A percentile compares a stretch with the other conserved stretches of the same genome.
phyloP scores from a whole-genome alignment of 30 jellyfish, hydroid and myxozoan genomes.

The Rhopilema esculentum region DNA sequence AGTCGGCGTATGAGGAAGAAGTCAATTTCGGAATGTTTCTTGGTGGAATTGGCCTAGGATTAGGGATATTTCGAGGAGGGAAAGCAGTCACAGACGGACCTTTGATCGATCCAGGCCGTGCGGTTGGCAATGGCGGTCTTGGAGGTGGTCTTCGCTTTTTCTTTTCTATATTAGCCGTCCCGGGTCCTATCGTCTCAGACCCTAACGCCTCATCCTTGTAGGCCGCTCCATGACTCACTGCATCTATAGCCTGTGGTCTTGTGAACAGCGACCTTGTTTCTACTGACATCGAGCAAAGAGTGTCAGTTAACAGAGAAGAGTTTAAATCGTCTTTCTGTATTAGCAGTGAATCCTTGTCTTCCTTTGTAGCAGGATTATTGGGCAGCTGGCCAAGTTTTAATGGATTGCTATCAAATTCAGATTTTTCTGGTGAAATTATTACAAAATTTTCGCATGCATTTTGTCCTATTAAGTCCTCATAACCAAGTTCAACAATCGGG shows the following conservation, averaged over 20 bases:
- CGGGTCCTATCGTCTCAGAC: neutral
- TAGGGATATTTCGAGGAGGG: constrained; percentile 21
- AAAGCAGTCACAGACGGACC: constrained; percentile 6
- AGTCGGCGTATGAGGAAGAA: constrained; percentile 16
- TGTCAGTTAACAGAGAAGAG: constrained; percentile 42
- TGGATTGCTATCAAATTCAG: neutral
- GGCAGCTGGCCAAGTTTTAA: neutral
- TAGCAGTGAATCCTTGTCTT: constrained; percentile 1
- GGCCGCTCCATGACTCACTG: too few species aligned
- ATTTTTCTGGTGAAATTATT: constrained; percentile 33
- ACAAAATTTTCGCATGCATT: constrained; percentile 21
- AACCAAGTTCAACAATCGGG: constrained; percentile 47
- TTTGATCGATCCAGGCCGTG: constrained; percentile 15
- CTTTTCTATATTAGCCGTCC: constrained; percentile 8
- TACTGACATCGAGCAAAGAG: constrained; percentile 52
- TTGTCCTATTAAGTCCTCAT: constrained; percentile 26
- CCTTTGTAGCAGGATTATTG: neutral
- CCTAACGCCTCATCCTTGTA: neutral
- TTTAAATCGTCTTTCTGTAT: neutral
- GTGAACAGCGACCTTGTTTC: constrained; percentile 53
- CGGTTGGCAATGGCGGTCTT: constrained; percentile 44
- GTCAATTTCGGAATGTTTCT: constrained; percentile 21
- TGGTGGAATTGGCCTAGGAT: constrained; percentile 6
- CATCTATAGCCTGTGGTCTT: neutral
- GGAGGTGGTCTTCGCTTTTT: constrained; percentile 69